Evolutionary conservation across 2,113 vertebrate genomes (phyloP), one percentile per base, ranked within the genome.

Genomic region (Motacilla alba): DNA sequence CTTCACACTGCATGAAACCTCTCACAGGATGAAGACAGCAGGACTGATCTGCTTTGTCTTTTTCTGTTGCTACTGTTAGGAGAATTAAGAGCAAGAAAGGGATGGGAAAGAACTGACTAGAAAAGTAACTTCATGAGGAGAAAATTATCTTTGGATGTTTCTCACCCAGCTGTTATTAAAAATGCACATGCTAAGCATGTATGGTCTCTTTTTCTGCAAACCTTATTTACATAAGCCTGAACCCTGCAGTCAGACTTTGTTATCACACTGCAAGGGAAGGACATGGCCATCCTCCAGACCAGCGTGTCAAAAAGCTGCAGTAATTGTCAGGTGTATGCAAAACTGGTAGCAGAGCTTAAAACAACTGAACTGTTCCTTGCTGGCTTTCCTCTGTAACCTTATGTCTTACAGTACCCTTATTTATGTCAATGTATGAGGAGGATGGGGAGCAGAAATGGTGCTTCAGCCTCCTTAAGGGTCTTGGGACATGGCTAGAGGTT

Each of bases 21-120:
- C n/a, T 30, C 3, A 7, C 60, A 26, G 0, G 1, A 69, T 37
- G 37, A 37, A 44, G 31, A 18, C 3, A 30, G 43, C 21, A 58
- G 20, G 18, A 12, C 30, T 49, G 68, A 31, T 11, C 49, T 76
- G 27, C 35, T 82, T 81, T 85, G 16, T n/a, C 22, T 83, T 83
- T 75, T 72, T 35, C 23, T 64, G 3, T 24, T 84, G 27, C 50
- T 75, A 7, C 74, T 79, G n/a, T 31, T 43, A 50, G 16, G 11
- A 79, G 35, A 92, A 64, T 33, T 68, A 85, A 87, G 12, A 76
- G 33, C n/a, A 82, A 30, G 26, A 63, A 83, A 78, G n/a, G 16
- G 8, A 70, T 11, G 33, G 35, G 44, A 33, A 91, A 78, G 7
- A 79, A 85, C 37, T 55, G 7, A 50, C 27, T 59, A n/a, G 20